A percentile compares a stretch with the other conserved stretches of the same genome.
phyloP scores from a whole-genome alignment of 2,888 invertebrate genomes.

The Ernsta delagoae region DNA sequence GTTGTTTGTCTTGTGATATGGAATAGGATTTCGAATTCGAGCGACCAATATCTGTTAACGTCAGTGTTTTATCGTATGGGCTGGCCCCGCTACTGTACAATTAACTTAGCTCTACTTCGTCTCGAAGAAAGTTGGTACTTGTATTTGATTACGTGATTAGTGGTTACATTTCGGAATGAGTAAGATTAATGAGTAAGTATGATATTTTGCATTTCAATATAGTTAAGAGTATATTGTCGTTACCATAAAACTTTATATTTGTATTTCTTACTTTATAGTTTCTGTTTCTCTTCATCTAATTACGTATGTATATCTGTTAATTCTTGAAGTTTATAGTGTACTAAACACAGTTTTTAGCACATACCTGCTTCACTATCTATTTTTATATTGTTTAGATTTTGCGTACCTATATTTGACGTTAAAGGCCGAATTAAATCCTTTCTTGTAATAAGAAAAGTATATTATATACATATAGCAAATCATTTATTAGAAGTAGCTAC shows the following conservation, averaged over 20 bases:
- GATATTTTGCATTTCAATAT: conserved; percentile 73
- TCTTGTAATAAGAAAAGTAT: conserved; percentile 18
- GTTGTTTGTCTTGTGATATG: conserved; percentile 79
- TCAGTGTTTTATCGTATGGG: conserved; percentile 70
- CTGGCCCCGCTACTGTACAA: conserved; percentile 66
- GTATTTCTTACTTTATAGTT: conserved; percentile 1
- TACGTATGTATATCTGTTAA: not conserved
- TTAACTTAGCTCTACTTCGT: conserved; percentile 44
- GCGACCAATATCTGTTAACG: conserved; percentile 76
- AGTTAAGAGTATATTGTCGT: conserved; percentile 64
- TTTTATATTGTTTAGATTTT: conserved; percentile 14
- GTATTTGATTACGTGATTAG: conserved; percentile 37
- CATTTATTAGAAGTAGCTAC: not conserved
- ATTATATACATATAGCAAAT: not conserved
- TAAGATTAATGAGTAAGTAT: conserved; percentile 49
- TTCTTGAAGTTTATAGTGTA: conserved; percentile 1
- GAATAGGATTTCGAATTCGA: conserved; percentile 70
- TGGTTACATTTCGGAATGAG: conserved; percentile 38
- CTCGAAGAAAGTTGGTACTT: conserved; percentile 34
- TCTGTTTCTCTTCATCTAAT: conserved; percentile 13
- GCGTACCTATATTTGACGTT: not conserved
- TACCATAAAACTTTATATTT: conserved; percentile 56
- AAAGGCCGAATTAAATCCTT: conserved; percentile 32
- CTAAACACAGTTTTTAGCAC: not conserved
- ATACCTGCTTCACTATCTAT: not conserved